Evolutionary conservation across 2,113 vertebrate species (phyloP), one percentile per base, ranked within the genome.

Genomic region (Etia nguti): DNA sequence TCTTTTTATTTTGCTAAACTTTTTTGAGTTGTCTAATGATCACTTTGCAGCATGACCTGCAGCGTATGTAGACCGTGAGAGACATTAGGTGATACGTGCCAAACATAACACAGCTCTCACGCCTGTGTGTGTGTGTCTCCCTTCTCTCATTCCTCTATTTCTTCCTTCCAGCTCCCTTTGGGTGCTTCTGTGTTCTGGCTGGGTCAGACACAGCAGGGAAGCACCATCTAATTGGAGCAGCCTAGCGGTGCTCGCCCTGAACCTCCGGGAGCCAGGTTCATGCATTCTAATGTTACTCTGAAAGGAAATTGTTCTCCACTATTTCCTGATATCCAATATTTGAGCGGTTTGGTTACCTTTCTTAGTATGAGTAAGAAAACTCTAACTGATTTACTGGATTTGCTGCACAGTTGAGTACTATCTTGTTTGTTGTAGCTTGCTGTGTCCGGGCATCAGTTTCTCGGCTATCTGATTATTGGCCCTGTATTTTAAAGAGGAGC

Each of bases 301-400:
- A 57, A 95, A 97, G 97, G 97, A 98, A 97, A 96, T 97, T 97
- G 97, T 97, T 97, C 92, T 96, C 91, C 94, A 94, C 95, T 90
- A 96, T 97, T 99, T 98, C 97, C 98, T 98, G 97, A 97, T 96
- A 96, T 96, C 95, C 92, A 96, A 95, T 96, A 94, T 94, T 95
- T 93, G 89, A 96, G 95, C 93, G 52, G 95, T 65, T 95, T 88
- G 93, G 89, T 65, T 88, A 94, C 90, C 92, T 84, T 93, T 96
- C 95, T 96, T 97, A 92, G 92, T 95, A 93, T 93, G 94, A 97
- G 95, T 94, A 96, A 96, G 95, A 94, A 95, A 96, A 95, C 92
- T 95, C 96, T 93, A 96, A 97, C 96, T 96, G 92, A 95, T 95
- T 97, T 97, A 97, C 97, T 97, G 96, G 96, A 96, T 97, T 96